Base-by-base conservation (phyloP, 1,140 invertebrate genomes). In the Aphelenchoides besseyi region DNA sequence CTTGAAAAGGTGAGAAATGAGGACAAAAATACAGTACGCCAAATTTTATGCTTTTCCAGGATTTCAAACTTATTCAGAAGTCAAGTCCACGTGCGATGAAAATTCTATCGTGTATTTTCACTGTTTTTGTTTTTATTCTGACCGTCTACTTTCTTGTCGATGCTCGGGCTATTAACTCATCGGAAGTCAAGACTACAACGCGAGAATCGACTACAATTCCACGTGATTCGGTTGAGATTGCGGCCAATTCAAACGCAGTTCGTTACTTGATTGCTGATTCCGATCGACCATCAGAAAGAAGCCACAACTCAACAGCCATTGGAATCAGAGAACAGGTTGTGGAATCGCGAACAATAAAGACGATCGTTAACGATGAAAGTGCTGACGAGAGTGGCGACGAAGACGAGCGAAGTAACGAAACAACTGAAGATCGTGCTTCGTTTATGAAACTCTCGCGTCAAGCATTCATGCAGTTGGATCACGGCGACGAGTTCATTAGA, bases 391-490 rank as follows among this genome's bases (percentile, higher is more conserved):
- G 18, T 8, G 23, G 52, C 26, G 61, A 67, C 33, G 62, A 66
- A n/a, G 26, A 5, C 5, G 55, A 59, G 55, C 5, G 23, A 33
- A 59, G 55, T 23, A 5, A 33, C 5, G 55, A 59, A 33, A 29
- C 55, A 8, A 8, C 12, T 5, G 18, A 5, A 8, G 5, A 5
- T 8, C 5, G 5, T 23, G 5, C 55, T 23, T 5, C 55, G 16
- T 59, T 66, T 23, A 8, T 66, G n/a, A 18, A 66, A 29, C 62
- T 52, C 16, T 66, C 62, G 16, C 30, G 62, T 23, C 30, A 66
- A 26, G 62, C 62, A 23, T 66, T 66, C 62, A 48, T 66, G 26
- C 30, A 67, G 5, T 29, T 66, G 16, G 16, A 66, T 26, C 33
- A 66, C 5, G 62, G 61, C 5, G 5, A 66, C 5, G 5, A 52